phyloP scores from a whole-genome alignment of 2,113 vertebrate genomes.

The Fregetta grallaria region DNA sequence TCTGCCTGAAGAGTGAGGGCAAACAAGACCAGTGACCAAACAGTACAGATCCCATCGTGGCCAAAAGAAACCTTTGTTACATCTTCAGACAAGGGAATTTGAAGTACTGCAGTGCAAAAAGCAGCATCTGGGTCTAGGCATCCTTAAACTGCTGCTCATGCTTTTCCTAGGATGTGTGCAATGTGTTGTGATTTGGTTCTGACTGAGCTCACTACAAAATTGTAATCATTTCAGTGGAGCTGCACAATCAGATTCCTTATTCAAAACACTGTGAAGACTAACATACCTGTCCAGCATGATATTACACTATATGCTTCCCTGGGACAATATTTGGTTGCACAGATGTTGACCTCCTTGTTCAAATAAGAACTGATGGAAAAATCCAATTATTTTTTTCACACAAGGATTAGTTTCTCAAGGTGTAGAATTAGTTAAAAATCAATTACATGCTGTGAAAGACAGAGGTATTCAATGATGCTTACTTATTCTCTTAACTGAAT shows the following conservation, averaged over 20 bases:
- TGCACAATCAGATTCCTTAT: neutral
- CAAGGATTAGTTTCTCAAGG: neutral
- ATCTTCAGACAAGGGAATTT: neutral
- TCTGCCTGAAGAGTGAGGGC: neutral
- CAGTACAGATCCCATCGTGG: accelerated
- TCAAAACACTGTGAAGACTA: neutral
- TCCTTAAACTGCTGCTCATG: neutral
- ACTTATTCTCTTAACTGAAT: neutral
- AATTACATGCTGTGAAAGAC: conserved; percentile 4
- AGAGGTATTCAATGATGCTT: neutral
- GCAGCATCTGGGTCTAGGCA: neutral
- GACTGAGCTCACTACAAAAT: neutral
- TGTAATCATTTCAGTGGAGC: neutral
- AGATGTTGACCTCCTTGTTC: neutral
- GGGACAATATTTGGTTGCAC: neutral
- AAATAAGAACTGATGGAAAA: neutral
- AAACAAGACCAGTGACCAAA: accelerated
- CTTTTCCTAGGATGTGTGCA: neutral
- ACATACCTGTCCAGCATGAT: neutral
- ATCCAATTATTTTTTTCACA: neutral
- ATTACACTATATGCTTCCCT: neutral
- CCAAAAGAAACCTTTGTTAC: neutral
- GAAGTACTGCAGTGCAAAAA: neutral
- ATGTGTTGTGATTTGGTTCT: neutral
- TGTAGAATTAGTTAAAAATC: conserved; percentile 14